Conservation (phyloP, 2,797 vertebrate species). For the Ibycter americanus region DNA sequence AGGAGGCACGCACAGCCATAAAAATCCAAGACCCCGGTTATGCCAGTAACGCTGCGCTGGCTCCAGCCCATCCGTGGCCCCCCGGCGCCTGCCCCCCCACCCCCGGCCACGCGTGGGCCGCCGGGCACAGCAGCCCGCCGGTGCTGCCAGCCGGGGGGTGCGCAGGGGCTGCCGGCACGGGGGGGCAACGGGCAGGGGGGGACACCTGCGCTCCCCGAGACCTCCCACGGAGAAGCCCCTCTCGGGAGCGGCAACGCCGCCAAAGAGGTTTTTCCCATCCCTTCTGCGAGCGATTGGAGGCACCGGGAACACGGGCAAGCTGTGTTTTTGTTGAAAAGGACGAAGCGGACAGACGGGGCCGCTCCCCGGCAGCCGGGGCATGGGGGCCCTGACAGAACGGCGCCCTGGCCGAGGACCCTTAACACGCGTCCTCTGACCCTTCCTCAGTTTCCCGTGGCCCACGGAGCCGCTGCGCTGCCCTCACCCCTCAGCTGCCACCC, state of each 20-base stretch:
- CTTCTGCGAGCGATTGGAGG: not conserved
- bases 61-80: fast-evolving
- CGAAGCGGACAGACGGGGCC: not conserved
- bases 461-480: not conserved
- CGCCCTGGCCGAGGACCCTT: not conserved
- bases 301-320: not conserved
- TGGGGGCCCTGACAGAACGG: not conserved
- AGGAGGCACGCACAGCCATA: fast-evolving
- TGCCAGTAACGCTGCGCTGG: not conserved
- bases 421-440: fast-evolving
- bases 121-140: not conserved
- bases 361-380: not conserved
- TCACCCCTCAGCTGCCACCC: not conserved
- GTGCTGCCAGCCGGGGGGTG: conserved; percentile 22
- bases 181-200: not conserved
- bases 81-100: not conserved
- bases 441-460: fast-evolving
- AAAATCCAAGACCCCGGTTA: not conserved
- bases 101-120: not conserved
- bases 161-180: conserved; percentile 32
- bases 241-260: not conserved
- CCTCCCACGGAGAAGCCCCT: not conserved
- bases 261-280: not conserved
- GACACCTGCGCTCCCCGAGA: not conserved
- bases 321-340: not conserved